Percentiles rank a stretch among this genome's conserved stretches.
These are phyloP conservation scores for Myotis brandtii DNA, from an alignment of 2,113 vertebrate species.

Conservation along the genomic window DNA sequence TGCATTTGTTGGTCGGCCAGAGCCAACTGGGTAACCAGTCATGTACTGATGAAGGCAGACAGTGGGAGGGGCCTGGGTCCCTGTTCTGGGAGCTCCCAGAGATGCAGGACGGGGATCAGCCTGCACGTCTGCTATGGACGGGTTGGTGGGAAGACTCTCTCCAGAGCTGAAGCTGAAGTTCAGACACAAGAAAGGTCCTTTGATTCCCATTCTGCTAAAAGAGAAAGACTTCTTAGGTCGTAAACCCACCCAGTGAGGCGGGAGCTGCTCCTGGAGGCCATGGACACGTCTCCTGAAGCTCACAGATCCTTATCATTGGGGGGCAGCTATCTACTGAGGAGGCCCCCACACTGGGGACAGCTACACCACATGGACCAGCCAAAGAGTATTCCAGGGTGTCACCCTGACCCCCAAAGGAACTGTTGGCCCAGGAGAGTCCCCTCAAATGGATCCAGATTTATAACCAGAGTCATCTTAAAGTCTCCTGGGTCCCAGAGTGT, in stretches of 20 bases:
- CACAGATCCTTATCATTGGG: background rate
- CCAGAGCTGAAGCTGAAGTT: background rate
- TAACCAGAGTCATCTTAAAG: background rate
- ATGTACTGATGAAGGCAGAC: accelerated
- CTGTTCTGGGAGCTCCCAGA: background rate
- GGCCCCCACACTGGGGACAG: background rate
- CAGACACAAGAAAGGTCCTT: background rate
- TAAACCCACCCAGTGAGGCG: background rate
- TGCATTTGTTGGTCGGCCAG: background rate
- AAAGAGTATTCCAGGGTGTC: background rate
- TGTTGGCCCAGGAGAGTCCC: background rate
- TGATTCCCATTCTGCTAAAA: background rate
- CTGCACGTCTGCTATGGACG: background rate
- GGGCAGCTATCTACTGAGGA: background rate
- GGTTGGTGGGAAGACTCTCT: background rate
- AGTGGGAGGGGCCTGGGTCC: background rate
- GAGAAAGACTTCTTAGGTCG: background rate
- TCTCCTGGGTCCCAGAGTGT: background rate
- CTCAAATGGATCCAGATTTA: background rate
- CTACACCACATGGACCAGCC: background rate
- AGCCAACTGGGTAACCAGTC: background rate
- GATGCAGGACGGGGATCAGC: accelerated
- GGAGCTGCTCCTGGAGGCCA: background rate
- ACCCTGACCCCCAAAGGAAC: background rate
- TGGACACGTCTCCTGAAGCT: background rate